Conservation (phyloP, 2,888 invertebrate species). For the Lapara coniferarum region DNA sequence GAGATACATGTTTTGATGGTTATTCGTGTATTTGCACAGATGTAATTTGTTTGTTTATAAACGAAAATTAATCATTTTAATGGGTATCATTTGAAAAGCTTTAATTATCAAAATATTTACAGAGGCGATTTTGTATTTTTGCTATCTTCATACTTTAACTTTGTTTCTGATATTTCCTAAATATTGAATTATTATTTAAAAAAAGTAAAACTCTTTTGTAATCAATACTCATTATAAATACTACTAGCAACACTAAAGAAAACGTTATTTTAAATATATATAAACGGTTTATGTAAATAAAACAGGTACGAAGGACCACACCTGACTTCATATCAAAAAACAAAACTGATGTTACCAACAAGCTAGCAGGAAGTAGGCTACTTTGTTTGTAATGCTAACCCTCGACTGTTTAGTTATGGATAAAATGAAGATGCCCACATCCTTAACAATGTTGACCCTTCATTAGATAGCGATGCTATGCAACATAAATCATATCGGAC, state of each 20-base stretch:
- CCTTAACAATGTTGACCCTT: constrained; percentile 65
- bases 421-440: constrained; percentile 70
- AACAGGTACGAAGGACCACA: constrained; percentile 13
- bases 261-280: not conserved
- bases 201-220: too few species aligned
- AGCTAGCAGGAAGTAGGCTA: constrained; percentile 2
- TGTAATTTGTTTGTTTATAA: constrained; percentile 39
- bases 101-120: not conserved
- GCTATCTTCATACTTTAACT: not conserved
- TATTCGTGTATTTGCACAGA: constrained; percentile 41
- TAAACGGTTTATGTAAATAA: not conserved
- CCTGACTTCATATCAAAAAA: constrained; percentile 5
- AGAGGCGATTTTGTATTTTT: not conserved
- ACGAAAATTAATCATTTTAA: constrained; percentile 27
- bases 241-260: not conserved
- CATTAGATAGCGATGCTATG: constrained; percentile 54
- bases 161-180: not conserved
- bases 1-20: constrained; percentile 12
- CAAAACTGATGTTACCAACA: constrained; percentile 1
- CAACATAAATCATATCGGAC: constrained; percentile 60
- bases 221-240: too few species aligned
- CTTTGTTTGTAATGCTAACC: constrained; percentile 33
- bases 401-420: constrained; percentile 40
- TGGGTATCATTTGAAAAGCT: not conserved
- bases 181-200: too few species aligned